Conservation (phyloP, 92 coral and sea anemone genomes). For the Epizoanthus illoricatus region DNA sequence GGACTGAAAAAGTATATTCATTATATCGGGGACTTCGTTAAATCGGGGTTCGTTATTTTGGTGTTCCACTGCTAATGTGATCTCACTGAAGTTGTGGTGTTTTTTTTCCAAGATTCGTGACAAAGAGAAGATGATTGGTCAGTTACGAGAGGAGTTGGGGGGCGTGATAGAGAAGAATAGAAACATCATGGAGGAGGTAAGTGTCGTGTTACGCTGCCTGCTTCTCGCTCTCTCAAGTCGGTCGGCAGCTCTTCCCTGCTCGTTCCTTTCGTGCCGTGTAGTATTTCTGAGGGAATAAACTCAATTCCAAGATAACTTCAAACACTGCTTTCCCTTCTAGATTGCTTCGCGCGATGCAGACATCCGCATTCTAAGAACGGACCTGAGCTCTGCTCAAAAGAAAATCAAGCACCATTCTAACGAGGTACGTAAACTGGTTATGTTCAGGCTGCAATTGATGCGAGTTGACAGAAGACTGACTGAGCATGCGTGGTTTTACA, state of each 20-base stretch:
- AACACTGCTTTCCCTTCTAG: conserved; percentile 37
- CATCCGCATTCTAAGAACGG: conserved; percentile 83
- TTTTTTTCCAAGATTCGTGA: conserved; percentile 70
- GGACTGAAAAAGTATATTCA: too few species aligned
- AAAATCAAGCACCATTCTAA: conserved; percentile 87
- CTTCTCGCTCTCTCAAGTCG: too few species aligned
- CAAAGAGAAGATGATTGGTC: conserved; percentile 85
- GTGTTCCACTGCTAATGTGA: not conserved
- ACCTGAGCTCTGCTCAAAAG: conserved; percentile 95
- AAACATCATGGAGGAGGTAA: conserved; percentile 83
- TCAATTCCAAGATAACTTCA: not conserved
- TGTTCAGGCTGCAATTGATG: not conserved
- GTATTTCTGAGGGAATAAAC: not conserved
- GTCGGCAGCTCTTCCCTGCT: not conserved
- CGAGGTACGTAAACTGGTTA: conserved; percentile 64
- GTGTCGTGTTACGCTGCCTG: too few species aligned
- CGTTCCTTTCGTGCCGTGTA: not conserved
- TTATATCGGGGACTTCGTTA: too few species aligned
- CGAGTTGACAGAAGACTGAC: not conserved
- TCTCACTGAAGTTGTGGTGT: not conserved
- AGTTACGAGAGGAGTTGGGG: conserved; percentile 90
- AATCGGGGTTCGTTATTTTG: not conserved
- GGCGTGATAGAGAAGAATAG: conserved; percentile 94
- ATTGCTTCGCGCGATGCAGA: conserved; percentile 92
- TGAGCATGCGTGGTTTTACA: conserved; percentile 6